These are phyloP conservation scores for Melanchra persicariae DNA, from an alignment of 2,888 invertebrate species.

Conservation along the genomic window DNA sequence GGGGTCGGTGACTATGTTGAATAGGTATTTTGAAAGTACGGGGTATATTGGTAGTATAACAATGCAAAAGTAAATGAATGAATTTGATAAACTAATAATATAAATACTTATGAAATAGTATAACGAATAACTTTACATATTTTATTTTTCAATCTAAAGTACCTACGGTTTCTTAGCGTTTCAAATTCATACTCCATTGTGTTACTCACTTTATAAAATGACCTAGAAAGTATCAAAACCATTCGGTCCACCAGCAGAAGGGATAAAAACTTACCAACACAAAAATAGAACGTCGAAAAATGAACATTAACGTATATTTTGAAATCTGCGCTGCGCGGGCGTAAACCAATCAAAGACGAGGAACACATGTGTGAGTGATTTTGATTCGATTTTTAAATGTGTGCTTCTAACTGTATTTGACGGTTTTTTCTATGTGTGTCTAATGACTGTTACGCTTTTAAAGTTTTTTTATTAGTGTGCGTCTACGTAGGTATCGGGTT, in stretches of 20 bases:
- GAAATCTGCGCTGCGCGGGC: constrained; percentile 70
- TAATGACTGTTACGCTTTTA: constrained; percentile 48
- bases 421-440: constrained; percentile 57
- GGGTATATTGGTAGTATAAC: not conserved
- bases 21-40: not conserved
- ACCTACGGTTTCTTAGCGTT: not conserved
- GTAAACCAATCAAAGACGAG: constrained; percentile 75
- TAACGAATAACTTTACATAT: too few species aligned
- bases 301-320: constrained; percentile 83
- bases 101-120: too few species aligned
- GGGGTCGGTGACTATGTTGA: not conserved
- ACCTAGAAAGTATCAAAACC: constrained; percentile 82
- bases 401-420: constrained; percentile 65
- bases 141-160: too few species aligned
- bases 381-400: constrained; percentile 67
- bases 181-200: not conserved
- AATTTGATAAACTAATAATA: too few species aligned
- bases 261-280: constrained; percentile 86
- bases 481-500: constrained; percentile 45
- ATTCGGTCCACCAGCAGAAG: constrained; percentile 63
- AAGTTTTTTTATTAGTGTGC: constrained; percentile 52
- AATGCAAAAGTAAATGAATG: not conserved
- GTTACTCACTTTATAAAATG: constrained; percentile 40
- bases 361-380: constrained; percentile 71
- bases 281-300: constrained; percentile 89